Conservation (phyloP, 2,888 invertebrate species). For the Thelaira solivaga region DNA sequence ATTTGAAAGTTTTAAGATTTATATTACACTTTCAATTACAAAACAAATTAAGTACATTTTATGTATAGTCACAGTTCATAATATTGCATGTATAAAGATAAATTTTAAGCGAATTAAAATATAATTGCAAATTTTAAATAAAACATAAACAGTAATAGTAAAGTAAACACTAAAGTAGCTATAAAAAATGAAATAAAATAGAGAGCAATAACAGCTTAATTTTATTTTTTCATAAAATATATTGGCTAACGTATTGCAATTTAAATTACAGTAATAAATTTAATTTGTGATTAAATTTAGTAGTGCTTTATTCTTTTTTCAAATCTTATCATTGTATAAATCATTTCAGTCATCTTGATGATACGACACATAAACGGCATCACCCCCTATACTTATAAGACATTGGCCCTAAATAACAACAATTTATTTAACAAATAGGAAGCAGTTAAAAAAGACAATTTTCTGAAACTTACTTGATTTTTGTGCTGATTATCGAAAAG, state of each 20-base stretch:
- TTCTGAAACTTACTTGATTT: constrained; percentile 86
- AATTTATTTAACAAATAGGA: constrained; percentile 3
- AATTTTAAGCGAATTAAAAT: constrained; percentile 16
- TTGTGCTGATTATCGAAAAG: constrained; percentile 95
- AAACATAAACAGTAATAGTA: constrained; percentile 18
- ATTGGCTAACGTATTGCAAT: constrained; percentile 54
- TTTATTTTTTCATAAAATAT: constrained; percentile 20
- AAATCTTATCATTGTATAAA: constrained; percentile 7
- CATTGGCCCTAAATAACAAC: constrained; percentile 88
- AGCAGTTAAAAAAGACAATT: background rate
- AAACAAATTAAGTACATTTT: constrained; percentile 49
- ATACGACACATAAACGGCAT: constrained; percentile 91
- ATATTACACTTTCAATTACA: background rate
- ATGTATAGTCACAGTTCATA: constrained; percentile 54
- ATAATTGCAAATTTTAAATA: background rate
- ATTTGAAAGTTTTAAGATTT: constrained; percentile 7
- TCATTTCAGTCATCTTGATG: constrained; percentile 79
- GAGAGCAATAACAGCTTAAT: constrained; percentile 37
- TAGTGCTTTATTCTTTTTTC: background rate
- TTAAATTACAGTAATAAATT: constrained; percentile 69
- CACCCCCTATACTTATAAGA: constrained; percentile 95
- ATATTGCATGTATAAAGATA: constrained; percentile 31
- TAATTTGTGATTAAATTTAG: constrained; percentile 65
- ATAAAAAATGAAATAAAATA: constrained; percentile 50
- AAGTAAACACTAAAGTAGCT: background rate